Evolutionary conservation across 2,113 vertebrate genomes (phyloP).

Genomic region (Mobula hypostoma): DNA sequence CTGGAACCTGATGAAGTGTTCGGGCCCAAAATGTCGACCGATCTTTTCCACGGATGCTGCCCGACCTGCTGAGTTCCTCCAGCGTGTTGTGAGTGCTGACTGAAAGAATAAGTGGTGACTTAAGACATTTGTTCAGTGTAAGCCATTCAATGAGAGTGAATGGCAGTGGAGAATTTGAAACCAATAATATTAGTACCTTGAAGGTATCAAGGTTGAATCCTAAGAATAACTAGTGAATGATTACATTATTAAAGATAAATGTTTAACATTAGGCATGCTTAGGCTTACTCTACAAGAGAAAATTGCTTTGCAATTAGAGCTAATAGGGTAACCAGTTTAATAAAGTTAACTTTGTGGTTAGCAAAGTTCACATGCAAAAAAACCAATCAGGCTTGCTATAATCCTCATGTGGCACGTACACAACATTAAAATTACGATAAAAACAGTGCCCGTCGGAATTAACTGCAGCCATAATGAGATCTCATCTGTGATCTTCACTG

Average conservation of each 20-base stretch:
- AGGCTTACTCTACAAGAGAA: background rate
- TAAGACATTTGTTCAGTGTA: background rate
- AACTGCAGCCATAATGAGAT: too few relatives aligned
- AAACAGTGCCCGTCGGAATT: background rate
- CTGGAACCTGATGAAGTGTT: too few relatives aligned
- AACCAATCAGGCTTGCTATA: background rate
- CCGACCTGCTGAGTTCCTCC: too few relatives aligned
- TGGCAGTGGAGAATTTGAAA: background rate
- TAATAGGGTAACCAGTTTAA: background rate
- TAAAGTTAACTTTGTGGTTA: background rate
- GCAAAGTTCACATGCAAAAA: background rate
- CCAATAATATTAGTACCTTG: background rate
- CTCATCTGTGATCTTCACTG: too few relatives aligned
- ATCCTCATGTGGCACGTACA: background rate
- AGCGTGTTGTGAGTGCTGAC: too few relatives aligned
- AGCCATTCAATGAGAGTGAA: background rate
- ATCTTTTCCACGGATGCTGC: too few relatives aligned
- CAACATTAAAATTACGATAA: background rate
- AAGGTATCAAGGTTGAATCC: background rate
- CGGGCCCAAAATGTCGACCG: too few relatives aligned
- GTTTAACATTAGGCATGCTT: background rate
- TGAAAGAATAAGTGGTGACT: background rate
- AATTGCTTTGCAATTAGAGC: background rate
- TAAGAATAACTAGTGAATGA: background rate
- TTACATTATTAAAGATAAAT: background rate